phyloP scores from a whole-genome alignment of 1,140 invertebrate genomes.

The Heliconius eleuchia region DNA sequence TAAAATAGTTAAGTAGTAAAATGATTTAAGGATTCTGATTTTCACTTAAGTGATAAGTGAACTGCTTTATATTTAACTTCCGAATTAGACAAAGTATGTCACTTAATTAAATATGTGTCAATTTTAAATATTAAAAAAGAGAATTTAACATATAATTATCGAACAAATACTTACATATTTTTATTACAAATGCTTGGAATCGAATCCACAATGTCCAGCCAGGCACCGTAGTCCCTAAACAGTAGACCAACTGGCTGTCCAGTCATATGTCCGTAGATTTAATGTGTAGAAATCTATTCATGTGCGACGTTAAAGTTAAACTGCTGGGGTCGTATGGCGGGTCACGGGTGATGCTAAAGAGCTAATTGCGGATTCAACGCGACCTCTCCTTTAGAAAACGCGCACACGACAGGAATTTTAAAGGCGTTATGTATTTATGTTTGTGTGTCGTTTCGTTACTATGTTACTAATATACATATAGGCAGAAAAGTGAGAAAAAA shows the following conservation, averaged over 20 bases:
- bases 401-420: constrained; percentile 50
- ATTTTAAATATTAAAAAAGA: too few relatives aligned
- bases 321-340: constrained; percentile 36
- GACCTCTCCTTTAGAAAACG: constrained; percentile 55
- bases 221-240: not conserved
- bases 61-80: too few relatives aligned
- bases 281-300: constrained; percentile 10
- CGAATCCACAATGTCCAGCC: not conserved
- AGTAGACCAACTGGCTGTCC: not conserved
- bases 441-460: constrained; percentile 5
- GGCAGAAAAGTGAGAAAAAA: not conserved
- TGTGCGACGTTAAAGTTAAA: constrained; percentile 11
- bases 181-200: not conserved
- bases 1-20: too few relatives aligned
- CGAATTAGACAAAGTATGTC: too few relatives aligned
- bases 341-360: constrained; percentile 57
- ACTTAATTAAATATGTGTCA: too few relatives aligned
- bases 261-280: not conserved
- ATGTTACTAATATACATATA: not conserved
- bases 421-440: constrained; percentile 26
- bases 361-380: constrained; percentile 60
- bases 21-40: too few relatives aligned
- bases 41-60: too few relatives aligned
- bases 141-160: too few relatives aligned
- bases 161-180: not conserved